Percentiles rank a stretch among this genome's conserved stretches.
Evolutionary conservation across 2,113 vertebrate species (phyloP).

Genomic region (Corydoras maculifer): DNA sequence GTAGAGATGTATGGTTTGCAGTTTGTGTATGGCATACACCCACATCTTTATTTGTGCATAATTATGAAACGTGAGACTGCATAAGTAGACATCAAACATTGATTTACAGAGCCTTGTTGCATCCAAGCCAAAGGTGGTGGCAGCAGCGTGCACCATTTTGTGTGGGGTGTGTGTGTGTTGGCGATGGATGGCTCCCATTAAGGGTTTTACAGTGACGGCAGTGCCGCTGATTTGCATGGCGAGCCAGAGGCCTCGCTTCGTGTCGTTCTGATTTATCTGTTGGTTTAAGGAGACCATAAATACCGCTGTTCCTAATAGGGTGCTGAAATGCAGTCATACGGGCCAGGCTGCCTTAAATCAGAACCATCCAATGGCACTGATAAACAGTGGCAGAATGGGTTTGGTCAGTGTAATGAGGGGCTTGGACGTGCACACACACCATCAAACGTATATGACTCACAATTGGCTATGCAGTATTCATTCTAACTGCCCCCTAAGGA

Average conservation of each 20-base stretch:
- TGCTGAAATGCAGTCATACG: conserved; percentile 54
- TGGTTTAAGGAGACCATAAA: conserved; percentile 58
- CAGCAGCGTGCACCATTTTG: conserved; percentile 9
- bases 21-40: neutral
- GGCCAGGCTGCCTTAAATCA: conserved; percentile 50
- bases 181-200: conserved; percentile 52
- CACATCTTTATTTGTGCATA: conserved; percentile 12
- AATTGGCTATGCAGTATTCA: conserved; percentile 31
- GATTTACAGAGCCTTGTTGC: conserved; percentile 31
- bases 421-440: conserved; percentile 20
- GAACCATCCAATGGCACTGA: conserved; percentile 33
- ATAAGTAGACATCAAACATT: conserved; percentile 21
- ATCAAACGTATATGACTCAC: conserved; percentile 20
- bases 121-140: conserved; percentile 26
- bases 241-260: conserved; percentile 37
- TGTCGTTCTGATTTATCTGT: conserved; percentile 51
- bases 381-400: conserved; percentile 45
- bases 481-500: conserved; percentile 33
- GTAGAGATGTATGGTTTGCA: too few species aligned
- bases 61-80: conserved; percentile 37
- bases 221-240: conserved; percentile 53
- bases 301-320: conserved; percentile 53
- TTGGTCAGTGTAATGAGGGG: conserved; percentile 42
- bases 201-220: conserved; percentile 52
- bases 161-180: conserved; percentile 18